Evolutionary conservation across 2,113 vertebrate genomes (phyloP), one percentile per base, ranked within the genome.

Genomic region (Lipophrys pholis): DNA sequence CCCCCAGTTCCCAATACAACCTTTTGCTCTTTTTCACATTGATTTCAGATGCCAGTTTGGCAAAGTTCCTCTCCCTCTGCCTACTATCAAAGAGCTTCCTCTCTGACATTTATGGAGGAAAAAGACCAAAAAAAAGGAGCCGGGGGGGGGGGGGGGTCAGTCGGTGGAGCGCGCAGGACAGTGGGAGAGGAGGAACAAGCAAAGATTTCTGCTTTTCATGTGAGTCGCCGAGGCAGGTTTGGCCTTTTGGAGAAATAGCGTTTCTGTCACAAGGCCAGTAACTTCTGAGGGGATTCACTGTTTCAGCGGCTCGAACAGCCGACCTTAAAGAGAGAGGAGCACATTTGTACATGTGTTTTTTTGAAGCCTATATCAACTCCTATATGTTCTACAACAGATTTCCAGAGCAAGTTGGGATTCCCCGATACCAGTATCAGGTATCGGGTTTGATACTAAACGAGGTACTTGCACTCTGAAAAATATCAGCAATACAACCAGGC

Each of bases 81-180:
- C 53, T 38, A 54, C 55, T 85, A 88, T 92, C 90, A 89, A 90
- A 92, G 90, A 52, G 8, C 67, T 90, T 87, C 85, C 90, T 85
- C 69, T 51, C 53, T 91, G 89, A 90, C 91, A 90, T 92, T 92
- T 90, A 82, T 42, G 45, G 61, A 70, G 69, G 65, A 75, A 68
- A 61, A 80, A 61, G 73, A 81, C 68, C 76, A 86, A 88, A 84
- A 35, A 16, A 42, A 10, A 42, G 40, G 8, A 14, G 48, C 38
- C 16, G 14, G 15, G 21, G 21, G 21, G 21, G 21, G 21, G 21
- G 21, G 21, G 21, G 21, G 2, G 21, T 30, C 4, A 4, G 21
- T 30, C 4, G 4, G 21, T 30, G 21, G 21, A 30, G 21, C 21
- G 45, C 12, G 61, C 15, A 21, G 68, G 48, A 52, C 21, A 11